Evolutionary conservation across 2,113 vertebrate species (phyloP).

Genomic region (Rhineura floridana): DNA sequence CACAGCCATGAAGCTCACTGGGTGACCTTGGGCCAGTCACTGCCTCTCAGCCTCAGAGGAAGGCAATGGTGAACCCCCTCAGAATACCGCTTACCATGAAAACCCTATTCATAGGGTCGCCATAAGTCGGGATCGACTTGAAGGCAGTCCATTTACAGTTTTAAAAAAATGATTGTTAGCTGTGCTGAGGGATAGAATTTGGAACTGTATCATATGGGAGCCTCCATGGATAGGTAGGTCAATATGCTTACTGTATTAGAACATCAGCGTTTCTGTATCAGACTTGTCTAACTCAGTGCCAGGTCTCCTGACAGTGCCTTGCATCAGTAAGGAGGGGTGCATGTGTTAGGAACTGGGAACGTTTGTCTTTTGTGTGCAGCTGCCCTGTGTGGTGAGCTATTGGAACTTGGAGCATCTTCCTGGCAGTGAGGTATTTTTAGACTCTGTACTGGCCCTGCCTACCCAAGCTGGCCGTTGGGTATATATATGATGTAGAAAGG

Average conservation of each 20-base stretch:
- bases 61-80: too few species aligned
- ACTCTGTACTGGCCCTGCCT: background rate
- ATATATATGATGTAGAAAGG: background rate
- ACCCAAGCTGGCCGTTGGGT: background rate
- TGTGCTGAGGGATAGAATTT: background rate
- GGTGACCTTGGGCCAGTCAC: too few species aligned
- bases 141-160: too few species aligned
- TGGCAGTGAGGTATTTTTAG: background rate
- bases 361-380: background rate
- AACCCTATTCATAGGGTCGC: too few species aligned
- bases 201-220: background rate
- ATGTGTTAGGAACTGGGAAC: background rate
- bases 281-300: background rate
- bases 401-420: background rate
- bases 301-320: background rate
- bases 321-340: background rate
- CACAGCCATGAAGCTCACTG: too few species aligned
- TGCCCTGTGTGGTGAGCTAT: background rate
- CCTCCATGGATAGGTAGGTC: background rate
- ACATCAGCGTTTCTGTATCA: background rate
- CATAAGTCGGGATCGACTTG: too few species aligned
- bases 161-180: background rate
- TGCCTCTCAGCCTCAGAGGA: too few species aligned
- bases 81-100: too few species aligned
- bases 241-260: background rate